These are phyloP conservation scores for Chelonia mydas DNA, from an alignment of 2,797 vertebrate species.

Conservation along the genomic window DNA sequence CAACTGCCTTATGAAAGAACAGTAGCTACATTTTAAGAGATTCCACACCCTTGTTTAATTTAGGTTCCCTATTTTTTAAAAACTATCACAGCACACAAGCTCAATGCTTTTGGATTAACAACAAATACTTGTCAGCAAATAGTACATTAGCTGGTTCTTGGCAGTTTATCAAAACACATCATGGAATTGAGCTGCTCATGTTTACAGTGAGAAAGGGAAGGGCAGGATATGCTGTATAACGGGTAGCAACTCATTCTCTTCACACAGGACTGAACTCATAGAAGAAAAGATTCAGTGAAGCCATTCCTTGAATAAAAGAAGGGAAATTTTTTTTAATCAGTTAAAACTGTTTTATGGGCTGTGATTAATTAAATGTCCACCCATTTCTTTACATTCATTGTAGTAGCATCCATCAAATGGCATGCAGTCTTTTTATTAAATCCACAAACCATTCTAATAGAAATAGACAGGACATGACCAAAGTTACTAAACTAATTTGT, in stretches of 20 bases:
- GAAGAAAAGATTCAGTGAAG: constrained; percentile 47
- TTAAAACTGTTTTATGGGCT: constrained; percentile 60
- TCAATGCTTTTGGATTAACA: constrained; percentile 72
- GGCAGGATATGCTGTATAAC: constrained; percentile 66
- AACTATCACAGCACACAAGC: constrained; percentile 64
- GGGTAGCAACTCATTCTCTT: constrained; percentile 67
- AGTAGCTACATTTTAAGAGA: constrained; percentile 70
- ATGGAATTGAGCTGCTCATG: constrained; percentile 73
- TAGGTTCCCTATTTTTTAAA: constrained; percentile 58
- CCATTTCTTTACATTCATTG: constrained; percentile 14
- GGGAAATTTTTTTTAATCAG: constrained; percentile 67
- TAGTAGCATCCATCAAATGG: constrained; percentile 42
- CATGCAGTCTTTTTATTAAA: background rate
- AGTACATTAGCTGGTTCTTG: constrained; percentile 82
- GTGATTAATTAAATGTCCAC: constrained; percentile 65
- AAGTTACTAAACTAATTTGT: background rate
- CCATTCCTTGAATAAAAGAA: constrained; percentile 33
- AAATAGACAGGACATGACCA: background rate
- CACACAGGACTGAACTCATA: background rate
- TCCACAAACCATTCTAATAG: background rate
- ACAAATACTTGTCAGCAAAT: constrained; percentile 83
- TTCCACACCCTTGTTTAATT: constrained; percentile 77
- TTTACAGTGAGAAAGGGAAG: constrained; percentile 77
- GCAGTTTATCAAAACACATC: constrained; percentile 80
- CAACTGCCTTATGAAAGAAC: constrained; percentile 38